Evolutionary conservation across 1,140 invertebrate species (phyloP), one percentile per base, ranked within the genome.

Genomic region (Eriocheir sinensis): DNA sequence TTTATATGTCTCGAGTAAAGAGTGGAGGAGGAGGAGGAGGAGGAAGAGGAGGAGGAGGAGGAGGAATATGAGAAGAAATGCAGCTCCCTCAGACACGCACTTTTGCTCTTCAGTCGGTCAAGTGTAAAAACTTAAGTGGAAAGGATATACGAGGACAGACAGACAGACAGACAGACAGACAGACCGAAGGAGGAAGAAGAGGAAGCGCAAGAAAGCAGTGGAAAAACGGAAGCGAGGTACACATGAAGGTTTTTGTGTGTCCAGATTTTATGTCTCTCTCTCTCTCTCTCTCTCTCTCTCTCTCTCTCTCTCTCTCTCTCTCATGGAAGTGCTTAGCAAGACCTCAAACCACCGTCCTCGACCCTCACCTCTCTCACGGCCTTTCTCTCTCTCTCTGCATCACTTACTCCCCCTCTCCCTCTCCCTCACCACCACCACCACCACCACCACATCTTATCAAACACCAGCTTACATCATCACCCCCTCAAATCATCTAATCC

Each of bases 271-370:
- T 72, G 21, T 72, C 60, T 72, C 60, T 72, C 60, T 72, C 60
- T 72, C 60, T 72, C 60, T 72, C 60, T 72, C 60, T 72, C 60
- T 72, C 60, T 72, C 60, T 72, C 60, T 72, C 60, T 72, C 53
- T 60, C 53, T 60, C 53, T 60, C 53, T 60, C 53, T 60, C 60
- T 72, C 60, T 72, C 60, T 72, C 60, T 72, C 60, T 72, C 60
- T 72, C 60, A 72, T 72, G 60, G 60, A 72, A 72, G 60, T n/a
- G 0, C 60, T 72, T n/a, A 72, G 53, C 9, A 60, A 60, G 53
- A 60, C 53, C 53, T 60, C 53, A 72, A 72, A 72, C 60, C 60
- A 21, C 60, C 60, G 60, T 72, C 60, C 60, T 72, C 27, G 60
- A 72, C 60, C 60, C 27, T 72, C 60, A 72, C 60, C 60, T 72